Conservation (phyloP, 2,888 invertebrate genomes). For the Isotomurus palustris region DNA sequence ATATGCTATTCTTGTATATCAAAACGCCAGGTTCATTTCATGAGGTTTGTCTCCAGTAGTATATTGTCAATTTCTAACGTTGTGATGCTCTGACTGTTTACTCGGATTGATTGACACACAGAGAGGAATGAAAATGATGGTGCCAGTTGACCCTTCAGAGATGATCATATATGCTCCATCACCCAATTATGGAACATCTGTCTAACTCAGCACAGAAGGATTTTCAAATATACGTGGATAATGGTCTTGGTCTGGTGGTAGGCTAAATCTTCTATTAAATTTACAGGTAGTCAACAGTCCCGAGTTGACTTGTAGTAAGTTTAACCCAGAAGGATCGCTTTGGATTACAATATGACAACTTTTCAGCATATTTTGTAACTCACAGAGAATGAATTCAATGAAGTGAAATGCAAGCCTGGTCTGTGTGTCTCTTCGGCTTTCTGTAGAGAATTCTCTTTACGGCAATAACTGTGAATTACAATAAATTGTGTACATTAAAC, state of each 20-base stretch:
- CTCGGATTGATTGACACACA: conserved; percentile 47
- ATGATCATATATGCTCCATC: conserved; percentile 39
- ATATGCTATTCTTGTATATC: conserved; percentile 71
- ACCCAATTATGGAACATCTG: conserved; percentile 45
- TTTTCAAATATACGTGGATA: not conserved
- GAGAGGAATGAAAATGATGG: conserved; percentile 55
- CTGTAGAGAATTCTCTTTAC: conserved; percentile 6
- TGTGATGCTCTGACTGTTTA: not conserved
- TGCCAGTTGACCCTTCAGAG: conserved; percentile 52
- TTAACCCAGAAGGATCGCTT: too few relatives aligned
- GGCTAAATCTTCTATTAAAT: too few relatives aligned
- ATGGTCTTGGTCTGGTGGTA: too few relatives aligned
- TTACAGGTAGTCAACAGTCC: too few relatives aligned
- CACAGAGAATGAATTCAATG: too few relatives aligned
- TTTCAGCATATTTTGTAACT: too few relatives aligned
- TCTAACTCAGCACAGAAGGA: conserved; percentile 17
- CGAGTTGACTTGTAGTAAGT: too few relatives aligned
- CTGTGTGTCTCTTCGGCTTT: conserved; percentile 10
- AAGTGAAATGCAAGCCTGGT: conserved; percentile 5
- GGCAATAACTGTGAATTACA: conserved; percentile 17
- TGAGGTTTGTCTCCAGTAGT: conserved; percentile 50
- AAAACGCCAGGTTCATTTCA: conserved; percentile 62
- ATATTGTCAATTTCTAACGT: not conserved
- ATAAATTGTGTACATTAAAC: conserved; percentile 12
- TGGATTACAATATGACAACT: not conserved